phyloP scores from a whole-genome alignment of 1,140 invertebrate species.

The Procambarus virginalis region DNA sequence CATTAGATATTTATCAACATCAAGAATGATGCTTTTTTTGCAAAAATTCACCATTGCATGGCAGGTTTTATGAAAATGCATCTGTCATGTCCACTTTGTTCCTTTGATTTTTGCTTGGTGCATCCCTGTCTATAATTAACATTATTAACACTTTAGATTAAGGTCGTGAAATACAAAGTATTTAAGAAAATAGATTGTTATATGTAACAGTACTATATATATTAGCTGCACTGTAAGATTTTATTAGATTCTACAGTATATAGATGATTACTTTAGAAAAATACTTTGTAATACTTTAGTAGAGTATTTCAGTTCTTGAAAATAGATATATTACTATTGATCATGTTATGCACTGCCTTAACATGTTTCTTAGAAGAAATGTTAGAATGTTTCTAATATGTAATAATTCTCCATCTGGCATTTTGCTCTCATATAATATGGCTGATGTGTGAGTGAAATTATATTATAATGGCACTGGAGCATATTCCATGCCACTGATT shows the following conservation, averaged over 20 bases:
- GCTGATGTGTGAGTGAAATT: background rate
- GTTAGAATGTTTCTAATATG: background rate
- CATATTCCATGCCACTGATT: background rate
- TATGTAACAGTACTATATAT: constrained; percentile 17
- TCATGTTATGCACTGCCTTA: background rate
- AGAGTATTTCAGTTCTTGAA: background rate
- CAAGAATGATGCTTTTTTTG: constrained; percentile 45
- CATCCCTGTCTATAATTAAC: constrained; percentile 43
- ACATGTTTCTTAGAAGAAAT: background rate
- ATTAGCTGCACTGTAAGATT: constrained; percentile 43
- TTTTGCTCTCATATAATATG: background rate
- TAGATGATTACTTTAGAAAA: background rate
- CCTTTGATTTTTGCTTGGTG: constrained; percentile 57
- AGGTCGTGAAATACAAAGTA: constrained; percentile 43
- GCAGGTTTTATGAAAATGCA: constrained; percentile 59
- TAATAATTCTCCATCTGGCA: background rate
- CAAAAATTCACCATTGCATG: constrained; percentile 54
- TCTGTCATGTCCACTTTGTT: constrained; percentile 44
- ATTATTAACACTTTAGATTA: constrained; percentile 51
- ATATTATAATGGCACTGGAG: background rate
- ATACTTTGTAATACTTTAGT: background rate
- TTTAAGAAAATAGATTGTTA: constrained; percentile 23
- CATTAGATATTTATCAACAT: constrained; percentile 46
- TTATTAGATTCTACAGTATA: background rate
- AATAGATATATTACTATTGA: background rate